Evolutionary conservation across 2,113 vertebrate species (phyloP).

Genomic region (Barbus barbus): DNA sequence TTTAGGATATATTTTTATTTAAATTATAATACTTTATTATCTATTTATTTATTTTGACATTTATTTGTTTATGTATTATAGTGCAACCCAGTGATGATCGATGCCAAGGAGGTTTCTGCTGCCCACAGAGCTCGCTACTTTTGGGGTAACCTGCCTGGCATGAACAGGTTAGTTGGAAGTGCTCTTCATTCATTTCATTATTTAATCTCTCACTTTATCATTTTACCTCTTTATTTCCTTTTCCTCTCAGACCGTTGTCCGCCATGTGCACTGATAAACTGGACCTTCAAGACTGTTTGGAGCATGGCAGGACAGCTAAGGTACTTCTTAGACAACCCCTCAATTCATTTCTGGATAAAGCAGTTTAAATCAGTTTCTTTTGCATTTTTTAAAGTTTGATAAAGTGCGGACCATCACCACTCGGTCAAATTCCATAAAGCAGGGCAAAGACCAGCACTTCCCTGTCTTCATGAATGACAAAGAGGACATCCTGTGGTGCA

Average conservation of each 20-base stretch:
- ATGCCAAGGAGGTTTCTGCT: slow-evolving; percentile 98
- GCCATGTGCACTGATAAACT: slow-evolving; percentile 88
- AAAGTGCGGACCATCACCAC: slow-evolving; percentile 99
- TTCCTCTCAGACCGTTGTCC: slow-evolving; percentile 80
- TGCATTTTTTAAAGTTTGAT: slow-evolving; percentile 80
- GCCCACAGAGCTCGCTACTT: slow-evolving; percentile 97
- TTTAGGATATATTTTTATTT: neutral
- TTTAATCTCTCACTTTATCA: neutral
- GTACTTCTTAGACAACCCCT: slow-evolving; percentile 63
- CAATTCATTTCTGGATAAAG: neutral
- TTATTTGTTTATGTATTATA: slow-evolving; percentile 53
- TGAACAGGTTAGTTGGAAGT: slow-evolving; percentile 94
- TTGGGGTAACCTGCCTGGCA: slow-evolving; percentile 99
- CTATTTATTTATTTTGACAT: neutral
- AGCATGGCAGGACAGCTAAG: slow-evolving; percentile 96
- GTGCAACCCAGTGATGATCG: slow-evolving; percentile 99
- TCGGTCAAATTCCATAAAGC: slow-evolving; percentile 98
- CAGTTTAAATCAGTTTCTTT: neutral
- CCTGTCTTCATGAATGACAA: slow-evolving; percentile 98
- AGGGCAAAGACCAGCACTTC: slow-evolving; percentile 99
- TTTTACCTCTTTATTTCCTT: neutral
- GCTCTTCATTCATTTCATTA: neutral
- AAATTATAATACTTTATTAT: too few relatives aligned
- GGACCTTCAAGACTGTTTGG: slow-evolving; percentile 95
- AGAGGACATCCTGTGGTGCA: slow-evolving; percentile 98